phyloP scores from a whole-genome alignment of 2,888 invertebrate species.

The Harpalus rubripes region DNA sequence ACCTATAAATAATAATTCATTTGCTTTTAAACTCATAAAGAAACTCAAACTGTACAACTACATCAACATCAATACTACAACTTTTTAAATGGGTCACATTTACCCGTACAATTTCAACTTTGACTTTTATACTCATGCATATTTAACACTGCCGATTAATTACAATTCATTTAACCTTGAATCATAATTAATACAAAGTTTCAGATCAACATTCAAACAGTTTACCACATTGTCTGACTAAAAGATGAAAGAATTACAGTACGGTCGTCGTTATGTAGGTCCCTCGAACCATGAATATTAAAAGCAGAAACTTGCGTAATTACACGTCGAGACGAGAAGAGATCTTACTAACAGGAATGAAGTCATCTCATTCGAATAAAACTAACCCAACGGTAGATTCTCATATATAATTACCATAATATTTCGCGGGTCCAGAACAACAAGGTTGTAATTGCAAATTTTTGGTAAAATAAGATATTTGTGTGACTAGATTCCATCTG shows the following conservation, averaged over 20 bases:
- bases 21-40: slow-evolving; percentile 23
- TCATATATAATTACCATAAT: not conserved
- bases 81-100: slow-evolving; percentile 21
- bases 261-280: slow-evolving; percentile 38
- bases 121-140: slow-evolving; percentile 8
- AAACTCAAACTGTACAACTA: slow-evolving; percentile 13
- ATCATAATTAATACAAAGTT: slow-evolving; percentile 4
- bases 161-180: slow-evolving; percentile 6
- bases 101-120: not conserved
- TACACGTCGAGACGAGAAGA: slow-evolving; percentile 17
- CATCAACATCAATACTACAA: not conserved
- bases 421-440: too few relatives aligned
- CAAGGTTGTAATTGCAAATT: too few relatives aligned
- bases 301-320: slow-evolving; percentile 52
- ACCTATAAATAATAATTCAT: slow-evolving; percentile 41
- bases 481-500: too few relatives aligned
- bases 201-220: slow-evolving; percentile 11
- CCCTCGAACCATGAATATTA: slow-evolving; percentile 44
- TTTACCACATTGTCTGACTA: not conserved
- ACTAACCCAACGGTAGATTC: not conserved
- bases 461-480: too few relatives aligned
- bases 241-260: slow-evolving; percentile 20
- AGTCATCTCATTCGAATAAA: slow-evolving; percentile 10
- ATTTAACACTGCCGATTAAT: slow-evolving; percentile 12
- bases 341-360: slow-evolving; percentile 12